These are phyloP conservation scores for Hormiphora californensis DNA, from an alignment of 37 sponge, comb jelly and placozoan genomes.

Conservation along the genomic window DNA sequence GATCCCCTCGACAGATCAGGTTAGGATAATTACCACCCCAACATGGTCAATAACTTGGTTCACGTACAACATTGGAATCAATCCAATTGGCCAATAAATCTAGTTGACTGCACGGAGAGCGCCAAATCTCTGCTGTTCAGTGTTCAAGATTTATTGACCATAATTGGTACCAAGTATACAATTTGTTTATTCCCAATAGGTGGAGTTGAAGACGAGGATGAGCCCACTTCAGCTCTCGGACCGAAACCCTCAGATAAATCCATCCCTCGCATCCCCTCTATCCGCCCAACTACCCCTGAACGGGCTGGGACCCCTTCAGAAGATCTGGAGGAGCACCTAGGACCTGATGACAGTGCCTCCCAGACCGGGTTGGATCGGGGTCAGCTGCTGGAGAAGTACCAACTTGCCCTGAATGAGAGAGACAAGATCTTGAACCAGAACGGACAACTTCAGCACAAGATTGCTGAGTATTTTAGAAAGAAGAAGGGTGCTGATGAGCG, in stretches of 20 bases:
- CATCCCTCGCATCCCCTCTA: slow-evolving; percentile 37
- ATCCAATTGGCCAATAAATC: no score
- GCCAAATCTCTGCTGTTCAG: background rate
- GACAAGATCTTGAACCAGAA: slow-evolving; percentile 60
- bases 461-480: slow-evolving; percentile 77
- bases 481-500: slow-evolving; percentile 78
- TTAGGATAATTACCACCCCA: background rate
- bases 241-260: slow-evolving; percentile 34
- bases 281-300: slow-evolving; percentile 17
- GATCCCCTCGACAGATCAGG: slow-evolving; percentile 44
- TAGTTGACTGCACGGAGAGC: background rate
- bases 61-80: no score
- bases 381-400: slow-evolving; percentile 41
- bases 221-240: slow-evolving; percentile 30
- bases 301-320: background rate
- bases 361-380: slow-evolving; percentile 40
- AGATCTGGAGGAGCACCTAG: slow-evolving; percentile 48
- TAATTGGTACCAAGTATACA: no score
- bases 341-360: slow-evolving; percentile 53
- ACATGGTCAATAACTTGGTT: background rate
- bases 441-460: slow-evolving; percentile 73
- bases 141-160: background rate
- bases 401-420: slow-evolving; percentile 58
- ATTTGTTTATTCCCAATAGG: no score
- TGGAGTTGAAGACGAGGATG: slow-evolving; percentile 49